Base-by-base conservation (phyloP, 2,888 invertebrate species). In the Sceliomorpha sp. region DNA sequence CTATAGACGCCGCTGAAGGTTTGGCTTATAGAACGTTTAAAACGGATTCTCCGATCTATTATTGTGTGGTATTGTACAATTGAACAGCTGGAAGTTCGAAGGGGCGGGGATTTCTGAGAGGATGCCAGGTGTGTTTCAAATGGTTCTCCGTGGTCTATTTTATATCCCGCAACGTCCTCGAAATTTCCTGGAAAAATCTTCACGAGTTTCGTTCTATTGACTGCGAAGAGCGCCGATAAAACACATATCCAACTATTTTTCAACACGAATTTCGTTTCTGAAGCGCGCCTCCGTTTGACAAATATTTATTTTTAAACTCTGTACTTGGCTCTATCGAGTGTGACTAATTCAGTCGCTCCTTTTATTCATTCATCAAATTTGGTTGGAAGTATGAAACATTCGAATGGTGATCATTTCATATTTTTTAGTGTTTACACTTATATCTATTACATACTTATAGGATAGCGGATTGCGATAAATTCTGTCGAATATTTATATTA, bases 61-160 rank as follows among this genome's bases (percentile, higher is more conserved):
- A 64, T 69, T 55, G 59, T 29, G 15, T 29, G 29, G 56, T 45
- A 64, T 70, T 70, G 69, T 64, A 44, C 70, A 55, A 60, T 60
- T 45, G 48, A 64, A 53, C 63, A 64, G 64, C 64, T 60, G 59
- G 63, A 55, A 53, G 59, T 50, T 59, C 42, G 55, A 58, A 53
- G 63, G 59, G 70, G 70, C 70, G 70, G 70, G 59, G 45, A 60
- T 45, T 70, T 64, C 64, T 63, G 70, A 70, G 70, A 70, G 70
- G 70, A 70, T 60, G 70, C 70, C 70, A 64, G 64, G 70, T 59
- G 69, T 58, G 53, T 60, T 56, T 45, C 58, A 50, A 53, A 66
- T 66, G 59, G 24, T 37, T 42, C 42, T 10, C 34, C 14, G 50
- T 42, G 48, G 64, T 48, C 56, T 68, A 55, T 55, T 60, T 50